These are phyloP conservation scores for Galeopterus variegatus DNA, from an alignment of 2,113 vertebrate genomes.

Conservation along the genomic window DNA sequence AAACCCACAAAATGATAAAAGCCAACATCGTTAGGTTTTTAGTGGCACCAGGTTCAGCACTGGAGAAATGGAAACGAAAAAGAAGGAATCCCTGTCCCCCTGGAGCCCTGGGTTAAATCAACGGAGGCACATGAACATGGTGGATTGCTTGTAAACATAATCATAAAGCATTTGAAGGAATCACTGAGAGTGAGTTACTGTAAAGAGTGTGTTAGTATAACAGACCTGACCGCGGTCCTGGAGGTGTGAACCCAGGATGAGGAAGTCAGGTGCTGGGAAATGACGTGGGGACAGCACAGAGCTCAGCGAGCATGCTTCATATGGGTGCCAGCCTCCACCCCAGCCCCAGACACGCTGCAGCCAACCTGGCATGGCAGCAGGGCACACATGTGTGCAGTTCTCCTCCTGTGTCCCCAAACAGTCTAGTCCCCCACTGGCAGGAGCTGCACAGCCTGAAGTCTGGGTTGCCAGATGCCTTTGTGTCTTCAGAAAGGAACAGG, in stretches of 20 bases:
- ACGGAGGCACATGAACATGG: fast-evolving
- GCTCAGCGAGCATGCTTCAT: not conserved
- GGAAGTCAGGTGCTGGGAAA: not conserved
- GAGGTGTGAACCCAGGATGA: not conserved
- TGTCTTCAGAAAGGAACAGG: not conserved
- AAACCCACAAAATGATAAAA: not conserved
- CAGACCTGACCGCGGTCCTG: not conserved
- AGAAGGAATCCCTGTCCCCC: not conserved
- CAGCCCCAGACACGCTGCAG: not conserved
- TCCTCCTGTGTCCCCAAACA: not conserved
- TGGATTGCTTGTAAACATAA: not conserved
- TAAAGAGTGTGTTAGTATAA: not conserved
- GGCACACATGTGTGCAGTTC: fast-evolving
- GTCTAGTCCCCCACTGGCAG: not conserved
- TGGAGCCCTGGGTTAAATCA: not conserved
- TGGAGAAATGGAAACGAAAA: not conserved
- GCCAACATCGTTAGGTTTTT: not conserved
- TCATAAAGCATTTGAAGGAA: not conserved
- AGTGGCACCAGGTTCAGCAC: not conserved
- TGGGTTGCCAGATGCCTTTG: not conserved
- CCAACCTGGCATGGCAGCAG: no score
- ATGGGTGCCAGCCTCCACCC: not conserved
- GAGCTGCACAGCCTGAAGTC: not conserved
- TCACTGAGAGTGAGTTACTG: not conserved
- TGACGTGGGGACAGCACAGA: not conserved